A percentile compares a stretch with the other conserved stretches of the same genome.
These are phyloP conservation scores for Ptychoptera albimana DNA, from an alignment of 2,888 invertebrate genomes.

Conservation along the genomic window DNA sequence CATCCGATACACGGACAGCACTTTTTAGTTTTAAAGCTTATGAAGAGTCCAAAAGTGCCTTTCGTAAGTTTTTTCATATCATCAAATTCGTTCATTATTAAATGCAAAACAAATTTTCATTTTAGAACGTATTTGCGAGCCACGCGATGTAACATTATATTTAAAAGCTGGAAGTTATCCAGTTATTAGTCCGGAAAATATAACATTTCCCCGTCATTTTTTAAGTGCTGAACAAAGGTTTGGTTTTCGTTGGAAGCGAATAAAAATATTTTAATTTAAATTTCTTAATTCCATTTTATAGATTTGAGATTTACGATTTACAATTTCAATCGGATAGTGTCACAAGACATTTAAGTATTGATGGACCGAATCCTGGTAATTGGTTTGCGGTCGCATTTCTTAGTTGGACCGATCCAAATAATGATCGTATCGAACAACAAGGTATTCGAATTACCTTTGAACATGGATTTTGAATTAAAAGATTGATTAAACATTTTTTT, in stretches of 20 bases:
- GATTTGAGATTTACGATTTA: slow-evolving; percentile 37
- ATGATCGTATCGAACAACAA: slow-evolving; percentile 56
- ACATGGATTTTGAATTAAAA: not conserved
- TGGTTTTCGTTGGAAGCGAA: not conserved
- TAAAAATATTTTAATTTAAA: too few relatives aligned
- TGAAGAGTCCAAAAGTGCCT: slow-evolving; percentile 30
- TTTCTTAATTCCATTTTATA: too few relatives aligned
- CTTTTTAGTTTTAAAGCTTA: slow-evolving; percentile 29
- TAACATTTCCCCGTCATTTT: slow-evolving; percentile 53
- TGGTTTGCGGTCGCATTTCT: slow-evolving; percentile 70
- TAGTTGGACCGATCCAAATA: slow-evolving; percentile 57
- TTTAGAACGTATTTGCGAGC: slow-evolving; percentile 39
- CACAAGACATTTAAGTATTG: slow-evolving; percentile 40
- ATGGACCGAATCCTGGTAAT: slow-evolving; percentile 53
- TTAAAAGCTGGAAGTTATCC: slow-evolving; percentile 71
- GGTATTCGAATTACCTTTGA: slow-evolving; percentile 43
- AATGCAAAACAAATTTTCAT: not conserved
- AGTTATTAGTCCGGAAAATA: slow-evolving; percentile 66
- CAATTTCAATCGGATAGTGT: slow-evolving; percentile 45
- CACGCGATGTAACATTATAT: slow-evolving; percentile 47
- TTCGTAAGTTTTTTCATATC: slow-evolving; percentile 21
- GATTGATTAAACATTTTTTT: not conserved
- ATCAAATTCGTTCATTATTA: not conserved
- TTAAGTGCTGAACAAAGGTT: slow-evolving; percentile 32
- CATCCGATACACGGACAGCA: slow-evolving; percentile 33